Evolutionary conservation across 2,113 vertebrate species (phyloP).

Genomic region (Zeus faber): DNA sequence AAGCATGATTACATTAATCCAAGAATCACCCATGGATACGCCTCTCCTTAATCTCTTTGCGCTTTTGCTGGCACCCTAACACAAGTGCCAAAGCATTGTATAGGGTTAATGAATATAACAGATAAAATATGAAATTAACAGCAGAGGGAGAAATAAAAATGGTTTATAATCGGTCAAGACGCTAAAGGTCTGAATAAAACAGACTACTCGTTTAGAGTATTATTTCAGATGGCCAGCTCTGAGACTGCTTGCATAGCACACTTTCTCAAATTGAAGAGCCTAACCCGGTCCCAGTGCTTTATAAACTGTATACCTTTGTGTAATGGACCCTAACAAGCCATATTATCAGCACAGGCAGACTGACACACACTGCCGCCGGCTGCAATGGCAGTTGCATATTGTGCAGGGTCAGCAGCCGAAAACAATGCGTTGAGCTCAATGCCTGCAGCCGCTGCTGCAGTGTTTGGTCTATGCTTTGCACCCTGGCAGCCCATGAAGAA

Average conservation of each 20-base stretch:
- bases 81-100: no score
- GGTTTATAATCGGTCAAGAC: background rate
- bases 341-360: slow-evolving; percentile 30
- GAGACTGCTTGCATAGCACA: no score
- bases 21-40: no score
- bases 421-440: slow-evolving; percentile 53
- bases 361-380: slow-evolving; percentile 33
- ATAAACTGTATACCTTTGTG: slow-evolving; percentile 14
- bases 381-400: slow-evolving; percentile 30
- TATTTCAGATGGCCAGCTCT: no score
- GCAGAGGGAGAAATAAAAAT: background rate
- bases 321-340: slow-evolving; percentile 43
- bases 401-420: slow-evolving; percentile 69
- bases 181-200: no score
- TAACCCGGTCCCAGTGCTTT: background rate
- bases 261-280: no score
- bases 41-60: no score
- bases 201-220: no score
- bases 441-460: slow-evolving; percentile 47
- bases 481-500: background rate
- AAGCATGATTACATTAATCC: no score
- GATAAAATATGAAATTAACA: no score
- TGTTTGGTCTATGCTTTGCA: slow-evolving; percentile 26
- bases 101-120: no score
- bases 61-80: no score